Percentiles rank a stretch among this genome's conserved stretches.
phyloP scores from a whole-genome alignment of 2,113 vertebrate genomes.

The Pitta sordida region DNA sequence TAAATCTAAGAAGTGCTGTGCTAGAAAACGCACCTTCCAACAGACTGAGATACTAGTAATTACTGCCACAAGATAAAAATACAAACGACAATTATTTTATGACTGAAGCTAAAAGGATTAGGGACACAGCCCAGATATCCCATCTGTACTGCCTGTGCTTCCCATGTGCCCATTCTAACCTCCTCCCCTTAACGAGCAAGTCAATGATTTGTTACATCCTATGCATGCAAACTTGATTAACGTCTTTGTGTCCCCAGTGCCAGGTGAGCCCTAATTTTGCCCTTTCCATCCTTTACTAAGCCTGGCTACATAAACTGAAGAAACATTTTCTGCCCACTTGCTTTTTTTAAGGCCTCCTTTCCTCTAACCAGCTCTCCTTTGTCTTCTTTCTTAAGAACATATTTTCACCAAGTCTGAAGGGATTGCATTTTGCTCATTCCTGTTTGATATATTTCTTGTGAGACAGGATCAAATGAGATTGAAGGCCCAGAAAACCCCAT shows the following conservation, averaged over 20 bases:
- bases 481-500: constrained; percentile 23
- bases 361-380: background rate
- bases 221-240: background rate
- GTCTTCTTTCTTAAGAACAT: background rate
- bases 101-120: background rate
- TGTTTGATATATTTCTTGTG: constrained; percentile 5
- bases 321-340: background rate
- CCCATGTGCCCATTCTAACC: background rate
- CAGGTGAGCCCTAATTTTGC: background rate
- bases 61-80: background rate
- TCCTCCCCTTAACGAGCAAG: background rate
- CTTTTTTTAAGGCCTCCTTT: background rate
- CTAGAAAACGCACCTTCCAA: background rate
- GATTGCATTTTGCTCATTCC: background rate
- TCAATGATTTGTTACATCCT: background rate
- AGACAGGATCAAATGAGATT: constrained; percentile 9
- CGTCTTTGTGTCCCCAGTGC: background rate
- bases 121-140: background rate
- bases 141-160: background rate
- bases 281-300: background rate
- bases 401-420: background rate
- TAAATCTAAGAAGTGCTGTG: background rate
- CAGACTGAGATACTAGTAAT: background rate
- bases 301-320: background rate
- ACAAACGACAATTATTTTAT: background rate